Evolutionary conservation across 2,113 vertebrate genomes (phyloP), one percentile per base, ranked within the genome.

Genomic region (Percopsis transmontana): DNA sequence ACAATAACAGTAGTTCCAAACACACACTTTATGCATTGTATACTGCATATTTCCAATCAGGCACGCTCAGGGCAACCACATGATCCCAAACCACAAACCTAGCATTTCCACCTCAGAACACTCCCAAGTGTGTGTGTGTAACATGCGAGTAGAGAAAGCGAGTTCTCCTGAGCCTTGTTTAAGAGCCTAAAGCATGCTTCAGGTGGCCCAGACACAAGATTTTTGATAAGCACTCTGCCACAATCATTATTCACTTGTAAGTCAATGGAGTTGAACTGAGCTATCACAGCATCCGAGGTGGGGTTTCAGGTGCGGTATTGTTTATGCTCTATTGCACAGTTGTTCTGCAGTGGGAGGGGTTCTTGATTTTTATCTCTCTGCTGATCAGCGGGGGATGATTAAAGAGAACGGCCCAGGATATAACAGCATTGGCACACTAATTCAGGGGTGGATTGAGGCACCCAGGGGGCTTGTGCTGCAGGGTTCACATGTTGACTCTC

Each of bases 381-480:
- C 42, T 74, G 74, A 87, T 85, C 66, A 44, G 42, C 15, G 41
- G 65, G 73, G 59, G 79, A 78, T 79, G 82, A 83, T 87, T 78
- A 63, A 47, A 70, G 75, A 78, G 68, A 59, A 55, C 19, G 24
- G 58, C n/a, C 51, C 20, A 55, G 24, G 50, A 66, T 59, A 76
- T 52, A 4, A 74, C 12, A 0, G 38, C 11, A 65, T 48, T 5
- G 44, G 66, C 76, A 71, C 72, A 74, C 65, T 71, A 70, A 83
- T 84, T 58, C 42, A 56, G 55, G 44, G 38, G 61, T 51, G n/a
- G 51, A 45, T 41, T 40, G 53, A 68, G 40, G 53, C 27, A 10
- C 63, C 33, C 9, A 16, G 19, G 52, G 45, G 72, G 23, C 2
- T 9, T 14, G 44, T 0, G 16, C 60, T 69, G 27, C 7, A 23